A percentile compares a stretch with the other conserved stretches of the same genome.
These are phyloP conservation scores for Neostethus bicornis DNA, from an alignment of 2,797 vertebrate species.

Conservation along the genomic window DNA sequence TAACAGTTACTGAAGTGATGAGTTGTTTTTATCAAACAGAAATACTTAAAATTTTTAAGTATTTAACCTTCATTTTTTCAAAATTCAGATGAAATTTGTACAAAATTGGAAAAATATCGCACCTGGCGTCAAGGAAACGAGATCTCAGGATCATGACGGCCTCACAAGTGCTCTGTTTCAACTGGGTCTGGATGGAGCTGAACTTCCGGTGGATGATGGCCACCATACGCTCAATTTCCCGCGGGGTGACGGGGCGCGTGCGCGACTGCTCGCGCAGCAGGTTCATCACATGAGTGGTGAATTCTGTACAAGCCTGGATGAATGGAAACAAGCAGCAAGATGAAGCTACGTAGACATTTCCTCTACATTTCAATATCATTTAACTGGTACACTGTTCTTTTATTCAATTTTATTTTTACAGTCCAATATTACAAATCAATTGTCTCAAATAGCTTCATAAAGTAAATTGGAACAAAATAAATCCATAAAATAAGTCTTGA, in stretches of 20 bases:
- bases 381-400: too few relatives aligned
- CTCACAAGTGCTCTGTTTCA: slow-evolving; percentile 94
- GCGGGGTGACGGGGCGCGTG: slow-evolving; percentile 88
- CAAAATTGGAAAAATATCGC: neutral
- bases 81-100: neutral
- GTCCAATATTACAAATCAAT: too few relatives aligned
- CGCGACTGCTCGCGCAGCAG: slow-evolving; percentile 92
- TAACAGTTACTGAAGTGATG: too few relatives aligned
- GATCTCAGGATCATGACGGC: slow-evolving; percentile 94
- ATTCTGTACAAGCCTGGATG: slow-evolving; percentile 89
- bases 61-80: neutral
- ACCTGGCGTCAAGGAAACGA: slow-evolving; percentile 93
- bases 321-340: neutral
- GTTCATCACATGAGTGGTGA: slow-evolving; percentile 95
- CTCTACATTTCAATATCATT: too few relatives aligned
- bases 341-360: neutral
- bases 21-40: too few relatives aligned
- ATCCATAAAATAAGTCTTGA: too few relatives aligned
- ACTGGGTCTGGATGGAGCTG: slow-evolving; percentile 94
- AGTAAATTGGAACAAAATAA: too few relatives aligned
- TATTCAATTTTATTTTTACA: too few relatives aligned
- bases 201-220: slow-evolving; percentile 94
- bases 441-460: too few relatives aligned
- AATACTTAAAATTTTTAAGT: too few relatives aligned
- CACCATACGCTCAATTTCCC: slow-evolving; percentile 95